Evolutionary conservation across 2,113 vertebrate species (phyloP), one percentile per base, ranked within the genome.

Genomic region (Engystomops pustulosus): DNA sequence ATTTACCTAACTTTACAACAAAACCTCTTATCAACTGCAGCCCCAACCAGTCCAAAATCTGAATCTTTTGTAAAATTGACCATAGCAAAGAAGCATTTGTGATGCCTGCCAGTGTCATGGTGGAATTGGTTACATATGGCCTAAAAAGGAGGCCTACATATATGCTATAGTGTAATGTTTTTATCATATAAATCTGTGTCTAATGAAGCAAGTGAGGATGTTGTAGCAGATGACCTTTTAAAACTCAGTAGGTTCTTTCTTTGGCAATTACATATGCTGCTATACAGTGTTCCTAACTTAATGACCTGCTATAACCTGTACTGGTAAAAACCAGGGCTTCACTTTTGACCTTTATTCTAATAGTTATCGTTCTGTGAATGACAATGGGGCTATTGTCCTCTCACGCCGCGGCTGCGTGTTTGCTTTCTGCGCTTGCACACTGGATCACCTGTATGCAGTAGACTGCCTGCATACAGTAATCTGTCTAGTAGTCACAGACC

Each of bases 221-320:
- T 70, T 84, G 75, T 32, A 70, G 15, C 58, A 69, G 17, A 7
- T 58, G 83, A 70, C 83, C 83, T 84, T 84, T 84, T 5, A 23
- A 45, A 62, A 67, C 32, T 84, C 74, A 79, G 47, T 84, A 53
- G 47, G 47, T 55, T 41, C 45, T 70, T 79, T 78, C 62, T 79
- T 84, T 3, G 12, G 34, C 25, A 55, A 14, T 53, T 67, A 76
- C 34, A 25, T 84, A 55, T 69, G n/a, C 55, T 27, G 41, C 53
- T 58, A 78, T 84, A 23, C 77, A 77, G 41, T 14, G 30, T 53
- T 32, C 1, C 58, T 84, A 65, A 49, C 71, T 67, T 27, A 76
- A 67, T 38, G 17, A 38, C 72, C 23, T n/a, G 71, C 45, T 76
- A 15, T 27, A 49, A 18, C 34, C 18, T 12, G 34, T 25, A 6